Evolutionary conservation across 2,797 vertebrate species (phyloP), one percentile per base, ranked within the genome.

Genomic region (Morelia viridis): DNA sequence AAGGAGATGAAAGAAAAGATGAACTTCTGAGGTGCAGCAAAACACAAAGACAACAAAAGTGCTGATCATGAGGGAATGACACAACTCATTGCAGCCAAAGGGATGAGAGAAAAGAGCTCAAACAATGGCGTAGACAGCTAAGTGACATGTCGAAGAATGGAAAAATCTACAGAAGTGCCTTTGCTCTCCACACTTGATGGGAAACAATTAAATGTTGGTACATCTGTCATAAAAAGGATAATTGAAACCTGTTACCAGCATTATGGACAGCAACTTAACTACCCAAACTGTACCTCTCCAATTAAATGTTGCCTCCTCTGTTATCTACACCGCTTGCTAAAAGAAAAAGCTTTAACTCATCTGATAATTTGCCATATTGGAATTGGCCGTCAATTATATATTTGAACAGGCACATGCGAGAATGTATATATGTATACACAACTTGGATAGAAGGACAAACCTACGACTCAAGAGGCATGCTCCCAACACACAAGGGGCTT

Each of bases 21-120:
- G 99, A 99, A 99, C 99, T 99, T 99, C 99, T 99, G 99, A 99
- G 99, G 98, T 99, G 98, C 97, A 97, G 98, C 98, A 98, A 98
- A 98, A 99, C 98, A 99, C 99, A 99, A 99, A 99, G 98, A 98
- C 98, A 98, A 99, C 99, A 99, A 99, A 99, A 99, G 99, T 99
- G 98, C 98, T 99, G 99, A 99, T 99, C 98, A 98, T 97, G 98
- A 99, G 98, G 99, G 99, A 98, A 98, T 98, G 98, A 99, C 99
- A 99, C 98, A 98, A 98, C 98, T 98, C 98, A 98, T 97, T 98
- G 98, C 98, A 92, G 98, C 98, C 97, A 97, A 98, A 98, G 98
- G 98, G 98, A 98, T 98, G 94, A 97, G 96, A 98, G 98, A 99
- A 98, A 97, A 98, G 97, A 96, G 96, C 96, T 96, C 96, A 97